Evolutionary conservation across 1,140 invertebrate genomes (phyloP).

Genomic region (Hylyphantes graminicola): DNA sequence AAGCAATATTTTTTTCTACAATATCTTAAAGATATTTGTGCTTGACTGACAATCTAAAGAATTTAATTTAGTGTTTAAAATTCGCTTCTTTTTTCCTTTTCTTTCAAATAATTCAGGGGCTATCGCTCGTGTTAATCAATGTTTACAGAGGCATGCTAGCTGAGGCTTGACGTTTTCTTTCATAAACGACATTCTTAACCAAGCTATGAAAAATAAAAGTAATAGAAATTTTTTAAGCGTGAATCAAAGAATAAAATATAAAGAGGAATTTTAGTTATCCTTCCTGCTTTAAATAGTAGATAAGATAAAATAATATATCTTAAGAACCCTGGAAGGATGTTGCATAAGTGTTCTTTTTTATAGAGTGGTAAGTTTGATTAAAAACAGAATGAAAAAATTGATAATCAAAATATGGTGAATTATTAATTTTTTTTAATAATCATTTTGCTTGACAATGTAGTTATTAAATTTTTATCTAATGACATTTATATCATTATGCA

Average conservation of each 20-base stretch:
- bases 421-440: no score
- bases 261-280: no score
- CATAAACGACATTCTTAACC: constrained; percentile 20
- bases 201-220: constrained; percentile 32
- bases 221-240: constrained; percentile 29
- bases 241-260: not conserved
- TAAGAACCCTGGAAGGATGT: no score
- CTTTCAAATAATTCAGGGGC: constrained; percentile 39
- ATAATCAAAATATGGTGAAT: no score
- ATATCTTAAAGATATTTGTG: constrained; percentile 8
- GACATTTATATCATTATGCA: no score
- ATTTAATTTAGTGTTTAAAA: constrained; percentile 49
- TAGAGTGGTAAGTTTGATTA: no score
- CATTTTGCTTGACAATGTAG: no score
- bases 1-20: not conserved
- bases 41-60: constrained; percentile 44
- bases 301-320: no score
- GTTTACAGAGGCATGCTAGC: constrained; percentile 37
- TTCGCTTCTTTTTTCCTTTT: constrained; percentile 31
- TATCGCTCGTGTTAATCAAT: constrained; percentile 50
- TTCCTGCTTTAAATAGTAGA: no score
- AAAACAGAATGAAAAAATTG: no score
- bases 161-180: constrained; percentile 35
- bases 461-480: no score
- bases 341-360: no score